Evolutionary conservation across 2,797 vertebrate genomes (phyloP).

Genomic region (Poecilia gillii): DNA sequence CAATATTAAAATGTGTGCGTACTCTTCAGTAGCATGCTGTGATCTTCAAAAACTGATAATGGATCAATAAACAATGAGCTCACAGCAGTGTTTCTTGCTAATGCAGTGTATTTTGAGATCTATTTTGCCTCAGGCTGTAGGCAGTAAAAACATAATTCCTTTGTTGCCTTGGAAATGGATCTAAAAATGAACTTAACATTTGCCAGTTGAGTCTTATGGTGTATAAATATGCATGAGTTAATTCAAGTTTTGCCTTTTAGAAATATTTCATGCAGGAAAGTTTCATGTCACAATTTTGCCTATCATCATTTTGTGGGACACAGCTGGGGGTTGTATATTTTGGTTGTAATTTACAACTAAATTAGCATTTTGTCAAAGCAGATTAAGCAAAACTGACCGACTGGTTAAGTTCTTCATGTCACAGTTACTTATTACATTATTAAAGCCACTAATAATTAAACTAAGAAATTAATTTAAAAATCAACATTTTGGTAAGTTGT

Average conservation of each 20-base stretch:
- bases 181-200: conserved; percentile 46
- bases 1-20: conserved; percentile 40
- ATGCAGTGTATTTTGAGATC: conserved; percentile 4
- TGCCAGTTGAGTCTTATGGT: conserved; percentile 12
- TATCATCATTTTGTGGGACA: not conserved
- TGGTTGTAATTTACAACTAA: not conserved
- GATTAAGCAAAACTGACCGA: conserved; percentile 2
- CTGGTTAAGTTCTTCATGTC: not conserved
- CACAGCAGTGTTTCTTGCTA: conserved; percentile 12
- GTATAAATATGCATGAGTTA: not conserved
- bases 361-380: not conserved
- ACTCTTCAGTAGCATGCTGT: conserved; percentile 24
- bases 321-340: not conserved
- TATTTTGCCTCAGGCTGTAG: conserved; percentile 17
- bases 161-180: conserved; percentile 66
- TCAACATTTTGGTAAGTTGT: not conserved
- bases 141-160: conserved; percentile 26
- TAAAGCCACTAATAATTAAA: not conserved
- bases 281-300: not conserved
- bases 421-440: not conserved
- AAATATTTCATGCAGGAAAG: not conserved
- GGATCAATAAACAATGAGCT: conserved; percentile 25
- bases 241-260: not conserved
- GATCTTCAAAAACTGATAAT: conserved; percentile 24
- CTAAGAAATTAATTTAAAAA: not conserved